Evolutionary conservation across 92 coral and sea anemone species (phyloP), one percentile per base, ranked within the genome.

Genomic region (Actinostola sp.): DNA sequence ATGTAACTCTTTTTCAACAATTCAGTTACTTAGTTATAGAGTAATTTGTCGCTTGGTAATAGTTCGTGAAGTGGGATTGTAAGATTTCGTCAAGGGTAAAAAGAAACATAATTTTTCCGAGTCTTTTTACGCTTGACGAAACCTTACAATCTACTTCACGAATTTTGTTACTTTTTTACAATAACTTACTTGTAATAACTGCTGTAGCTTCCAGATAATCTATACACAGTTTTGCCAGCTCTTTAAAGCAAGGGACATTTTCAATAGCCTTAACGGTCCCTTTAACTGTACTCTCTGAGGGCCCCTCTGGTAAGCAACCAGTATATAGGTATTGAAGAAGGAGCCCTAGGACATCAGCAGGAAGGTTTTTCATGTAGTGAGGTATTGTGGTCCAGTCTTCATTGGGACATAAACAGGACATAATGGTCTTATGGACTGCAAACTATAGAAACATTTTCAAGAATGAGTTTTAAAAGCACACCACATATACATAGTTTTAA

Each of bases 131-230:
- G n/a, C n/a, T n/a, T n/a, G n/a, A n/a, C n/a, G n/a, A n/a, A n/a
- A n/a, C n/a, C 11, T 36, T 11, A 36, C 42, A n/a, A n/a, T n/a
- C n/a, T n/a, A n/a, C n/a, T n/a, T n/a, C 45, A 39, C 8, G 45
- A 39, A 39, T 39, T 65, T 23, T 65, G 71, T 43, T 12, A 3
- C 21, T 2, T 12, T 29, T 50, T 21, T 14, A 23, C 17, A 30
- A n/a, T 2, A 13, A 71, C 90, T 82, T 69, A 90, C 96, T 86
- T n/a, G 69, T 61, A 41, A 87, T 90, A 53, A 87, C 79, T 14
- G 96, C 96, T 57, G 89, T 90, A 26, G 96, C 91, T 36, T 90
- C 92, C 15, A 90, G 70, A 54, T 46, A 82, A 64, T 82, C 86
- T 0, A 39, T 35, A 82, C 96, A 90, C 26, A 90, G 38, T 50